These are phyloP conservation scores for Macropis europaea DNA, from an alignment of 2,888 invertebrate species.

Conservation along the genomic window DNA sequence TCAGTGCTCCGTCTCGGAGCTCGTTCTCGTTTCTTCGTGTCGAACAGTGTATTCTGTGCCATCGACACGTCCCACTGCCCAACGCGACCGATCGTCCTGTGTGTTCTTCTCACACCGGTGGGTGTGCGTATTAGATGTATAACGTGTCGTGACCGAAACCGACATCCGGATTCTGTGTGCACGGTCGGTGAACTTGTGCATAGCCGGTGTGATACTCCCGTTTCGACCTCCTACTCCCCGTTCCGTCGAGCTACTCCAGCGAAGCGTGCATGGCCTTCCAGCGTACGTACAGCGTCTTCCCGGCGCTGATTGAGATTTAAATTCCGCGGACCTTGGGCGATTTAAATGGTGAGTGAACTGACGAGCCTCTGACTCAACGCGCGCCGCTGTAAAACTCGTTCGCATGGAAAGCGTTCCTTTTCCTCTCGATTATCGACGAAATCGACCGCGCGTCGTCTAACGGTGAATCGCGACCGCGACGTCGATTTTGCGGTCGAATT, in stretches of 20 bases:
- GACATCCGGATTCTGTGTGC: conserved; percentile 28
- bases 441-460: conserved; percentile 31
- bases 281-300: conserved; percentile 38
- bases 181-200: conserved; percentile 35
- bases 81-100: conserved; percentile 32
- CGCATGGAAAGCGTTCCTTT: conserved; percentile 12
- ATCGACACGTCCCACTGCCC: conserved; percentile 33
- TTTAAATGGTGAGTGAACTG: conserved; percentile 75
- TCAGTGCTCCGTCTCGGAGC: conserved; percentile 22
- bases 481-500: conserved; percentile 16
- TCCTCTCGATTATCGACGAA: neutral
- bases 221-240: neutral
- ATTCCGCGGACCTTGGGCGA: conserved; percentile 68
- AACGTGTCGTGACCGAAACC: conserved; percentile 34
- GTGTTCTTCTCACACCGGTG: conserved; percentile 1
- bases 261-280: conserved; percentile 20
- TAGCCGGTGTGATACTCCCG: conserved; percentile 29
- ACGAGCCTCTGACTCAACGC: conserved; percentile 3
- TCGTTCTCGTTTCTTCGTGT: conserved; percentile 23
- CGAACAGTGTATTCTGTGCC: conserved; percentile 19
- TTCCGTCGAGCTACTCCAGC: neutral
- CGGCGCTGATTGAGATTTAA: conserved; percentile 71
- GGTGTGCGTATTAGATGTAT: conserved; percentile 9
- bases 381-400: conserved; percentile 14
- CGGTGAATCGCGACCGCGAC: conserved; percentile 16